Evolutionary conservation across 2,797 vertebrate genomes (phyloP), one percentile per base, ranked within the genome.

Genomic region (Rhodeus uyekii): DNA sequence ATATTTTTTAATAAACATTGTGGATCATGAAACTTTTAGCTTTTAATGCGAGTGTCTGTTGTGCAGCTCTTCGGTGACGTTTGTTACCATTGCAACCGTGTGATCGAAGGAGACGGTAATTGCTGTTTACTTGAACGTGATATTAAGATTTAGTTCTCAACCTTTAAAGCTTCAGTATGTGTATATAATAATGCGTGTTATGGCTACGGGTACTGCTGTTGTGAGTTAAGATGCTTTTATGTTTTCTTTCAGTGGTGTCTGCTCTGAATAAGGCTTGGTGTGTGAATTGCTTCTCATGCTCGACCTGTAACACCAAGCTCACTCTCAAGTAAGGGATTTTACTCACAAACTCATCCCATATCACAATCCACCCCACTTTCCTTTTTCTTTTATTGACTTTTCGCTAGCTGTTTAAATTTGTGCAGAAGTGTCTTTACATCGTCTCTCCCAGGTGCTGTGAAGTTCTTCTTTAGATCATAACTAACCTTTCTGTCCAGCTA

Each of bases 201-300:
- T 16, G 27, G 1, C 42, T 36, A 5, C 0, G 14, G 50, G 8
- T 22, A 8, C 13, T 73, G 38, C 3, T 71, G 14, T 34, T 81
- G 29, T 36, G 29, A 46, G 10, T 39, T 64, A 53, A 65, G 9
- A 5, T 22, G 48, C 12, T 14, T 72, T 74, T 67, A 7, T 50
- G 50, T 73, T 53, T 77, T 78, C 42, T 27, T 8, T 53, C 61
- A 99, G 98, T 99, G 92, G 98, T 99, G 8, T 99, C 98, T 3
- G 98, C 98, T 77, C 95, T 99, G 89, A 99, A 99, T 91, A 99
- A 99, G 90, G 98, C 98, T 84, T 99, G 98, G 98, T 99, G 98
- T 65, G 97, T 99, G 89, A 96, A 94, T 88, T 99, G 98, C 85
- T 99, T 99, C 50, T 96, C 97, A n/a, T 99, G 98, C 89, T 98